Percentiles rank a stretch among this genome's conserved stretches.
Conservation (phyloP, 1,140 invertebrate genomes). For the Caenorhabditis inopinata region DNA sequence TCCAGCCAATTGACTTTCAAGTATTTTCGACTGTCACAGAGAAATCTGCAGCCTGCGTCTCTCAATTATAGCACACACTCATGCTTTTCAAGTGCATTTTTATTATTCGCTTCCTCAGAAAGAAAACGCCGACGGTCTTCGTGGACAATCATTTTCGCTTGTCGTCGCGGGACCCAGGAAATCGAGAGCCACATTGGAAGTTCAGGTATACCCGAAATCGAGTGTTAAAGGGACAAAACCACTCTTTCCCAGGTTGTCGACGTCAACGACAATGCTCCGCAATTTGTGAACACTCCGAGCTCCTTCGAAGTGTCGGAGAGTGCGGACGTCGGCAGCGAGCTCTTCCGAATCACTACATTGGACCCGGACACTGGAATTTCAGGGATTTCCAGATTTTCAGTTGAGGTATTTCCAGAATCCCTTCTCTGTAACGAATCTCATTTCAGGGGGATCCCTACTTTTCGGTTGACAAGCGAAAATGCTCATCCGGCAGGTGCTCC, state of each 20-base stretch:
- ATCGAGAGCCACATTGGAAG: conserved; percentile 38
- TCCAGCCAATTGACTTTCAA: conserved; percentile 26
- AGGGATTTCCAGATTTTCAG: conserved; percentile 43
- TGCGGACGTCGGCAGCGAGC: not conserved
- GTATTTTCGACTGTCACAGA: conserved; percentile 17
- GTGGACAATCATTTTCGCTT: conserved; percentile 43
- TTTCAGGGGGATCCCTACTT: conserved; percentile 28
- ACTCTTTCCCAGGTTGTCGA: conserved; percentile 40
- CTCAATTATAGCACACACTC: not conserved
- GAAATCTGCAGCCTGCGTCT: not conserved
- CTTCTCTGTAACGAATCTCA: not conserved
- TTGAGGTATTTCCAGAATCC: conserved; percentile 21
- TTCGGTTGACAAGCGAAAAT: conserved; percentile 6
- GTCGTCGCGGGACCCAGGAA: conserved; percentile 38
- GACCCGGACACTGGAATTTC: conserved; percentile 47
- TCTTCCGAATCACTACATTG: conserved; percentile 18
- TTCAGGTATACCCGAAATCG: too few species aligned
- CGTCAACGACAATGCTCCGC: conserved; percentile 50
- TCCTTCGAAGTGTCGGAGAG: conserved; percentile 17
- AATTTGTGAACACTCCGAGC: conserved; percentile 24
- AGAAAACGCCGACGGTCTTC: conserved; percentile 30
- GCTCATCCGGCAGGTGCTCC: conserved; percentile 32
- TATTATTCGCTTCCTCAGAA: conserved; percentile 2
- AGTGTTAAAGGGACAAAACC: too few species aligned
- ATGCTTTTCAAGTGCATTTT: not conserved